phyloP scores from a whole-genome alignment of 2,888 invertebrate species.

The Catocala sponsa region DNA sequence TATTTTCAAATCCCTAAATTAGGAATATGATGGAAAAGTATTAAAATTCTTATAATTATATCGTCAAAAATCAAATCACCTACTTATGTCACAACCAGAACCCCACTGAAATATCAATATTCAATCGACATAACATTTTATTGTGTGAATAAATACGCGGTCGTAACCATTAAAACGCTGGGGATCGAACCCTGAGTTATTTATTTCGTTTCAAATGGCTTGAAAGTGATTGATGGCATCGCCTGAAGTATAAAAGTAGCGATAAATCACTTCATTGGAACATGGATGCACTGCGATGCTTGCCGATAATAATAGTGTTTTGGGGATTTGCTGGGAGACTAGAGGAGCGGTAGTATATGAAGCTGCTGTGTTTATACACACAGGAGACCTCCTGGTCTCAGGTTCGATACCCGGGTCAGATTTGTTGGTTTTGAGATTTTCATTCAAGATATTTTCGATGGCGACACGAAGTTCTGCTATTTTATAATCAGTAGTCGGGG shows the following conservation, averaged over 20 bases:
- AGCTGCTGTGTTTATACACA: no score
- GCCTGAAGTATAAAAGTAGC: conserved; percentile 39
- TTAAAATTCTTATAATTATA: no score
- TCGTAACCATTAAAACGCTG: conserved; percentile 50
- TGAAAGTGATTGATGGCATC: conserved; percentile 58
- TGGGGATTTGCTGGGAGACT: background rate
- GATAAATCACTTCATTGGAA: conserved; percentile 45
- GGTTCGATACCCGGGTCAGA: no score
- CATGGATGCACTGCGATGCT: conserved; percentile 20
- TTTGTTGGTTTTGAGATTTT: no score
- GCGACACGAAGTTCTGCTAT: no score
- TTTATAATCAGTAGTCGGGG: no score
- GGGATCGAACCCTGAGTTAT: conserved; percentile 51
- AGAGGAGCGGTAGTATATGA: no score
- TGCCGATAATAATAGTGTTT: background rate
- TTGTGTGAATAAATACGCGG: conserved; percentile 36
- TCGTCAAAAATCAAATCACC: no score
- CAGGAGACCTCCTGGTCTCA: no score
- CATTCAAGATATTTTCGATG: no score
- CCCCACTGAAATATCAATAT: conserved; percentile 4
- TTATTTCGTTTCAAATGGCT: conserved; percentile 60
- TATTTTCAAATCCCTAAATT: no score
- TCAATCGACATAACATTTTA: conserved; percentile 14
- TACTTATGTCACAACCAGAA: background rate
- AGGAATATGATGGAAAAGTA: no score